Evolutionary conservation across 53 echinoderm and acorn worm genomes (phyloP).

Genomic region (Echinometra lucunter): DNA sequence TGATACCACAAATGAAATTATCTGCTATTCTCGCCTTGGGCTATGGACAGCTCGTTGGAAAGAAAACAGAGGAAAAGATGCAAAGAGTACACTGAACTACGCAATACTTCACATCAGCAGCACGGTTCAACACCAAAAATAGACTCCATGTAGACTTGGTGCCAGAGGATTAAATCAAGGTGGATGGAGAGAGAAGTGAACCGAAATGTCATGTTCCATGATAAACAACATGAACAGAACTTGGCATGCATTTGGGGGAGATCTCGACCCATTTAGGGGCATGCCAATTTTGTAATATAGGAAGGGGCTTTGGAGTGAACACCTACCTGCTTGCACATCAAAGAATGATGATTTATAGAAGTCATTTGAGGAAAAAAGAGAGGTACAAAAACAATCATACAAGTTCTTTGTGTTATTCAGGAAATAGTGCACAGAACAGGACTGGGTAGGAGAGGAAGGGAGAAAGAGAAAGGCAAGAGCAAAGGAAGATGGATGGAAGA

Average conservation of each 20-base stretch:
- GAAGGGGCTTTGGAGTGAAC: not conserved
- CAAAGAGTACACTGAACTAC: constrained; percentile 33
- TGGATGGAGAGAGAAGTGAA: constrained; percentile 32
- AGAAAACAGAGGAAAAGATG: not conserved
- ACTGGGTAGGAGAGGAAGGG: not conserved
- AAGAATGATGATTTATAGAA: not conserved
- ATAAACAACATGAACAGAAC: not conserved
- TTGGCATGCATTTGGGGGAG: not conserved
- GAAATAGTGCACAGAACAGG: not conserved
- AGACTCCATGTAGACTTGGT: constrained; percentile 7
- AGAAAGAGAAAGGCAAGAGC: too few species aligned
- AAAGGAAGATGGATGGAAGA: not conserved
- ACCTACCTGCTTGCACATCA: not conserved
- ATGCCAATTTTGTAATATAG: not conserved
- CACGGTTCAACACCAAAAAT: constrained; percentile 42
- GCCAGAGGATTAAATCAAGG: constrained; percentile 35
- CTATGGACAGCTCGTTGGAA: not conserved
- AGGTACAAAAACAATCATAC: not conserved
- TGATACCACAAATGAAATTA: constrained; percentile 30
- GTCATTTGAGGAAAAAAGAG: not conserved
- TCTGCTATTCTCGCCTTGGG: constrained; percentile 29
- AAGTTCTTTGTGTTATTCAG: not conserved
- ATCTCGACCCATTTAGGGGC: not conserved
- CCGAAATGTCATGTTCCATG: constrained; percentile 50
- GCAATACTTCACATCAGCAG: not conserved